These are phyloP conservation scores for Anseranas semipalmata DNA, from an alignment of 2,113 vertebrate species.

Conservation along the genomic window DNA sequence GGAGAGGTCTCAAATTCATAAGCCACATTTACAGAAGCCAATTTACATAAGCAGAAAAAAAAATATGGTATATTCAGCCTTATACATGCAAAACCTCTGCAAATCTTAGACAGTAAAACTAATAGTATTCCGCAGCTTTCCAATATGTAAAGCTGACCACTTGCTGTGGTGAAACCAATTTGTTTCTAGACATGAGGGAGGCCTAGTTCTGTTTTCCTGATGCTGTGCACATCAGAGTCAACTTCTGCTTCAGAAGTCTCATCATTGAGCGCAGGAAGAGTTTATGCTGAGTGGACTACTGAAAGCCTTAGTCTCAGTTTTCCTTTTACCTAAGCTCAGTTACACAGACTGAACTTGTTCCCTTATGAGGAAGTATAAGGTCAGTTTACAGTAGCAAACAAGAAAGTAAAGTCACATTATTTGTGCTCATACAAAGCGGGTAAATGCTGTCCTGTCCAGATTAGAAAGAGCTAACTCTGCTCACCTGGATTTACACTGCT, in stretches of 20 bases:
- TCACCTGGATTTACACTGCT: neutral
- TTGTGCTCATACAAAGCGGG: neutral
- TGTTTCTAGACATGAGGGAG: constrained; percentile 7
- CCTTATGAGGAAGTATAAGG: neutral
- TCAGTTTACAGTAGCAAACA: neutral
- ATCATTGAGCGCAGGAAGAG: neutral
- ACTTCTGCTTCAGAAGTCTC: neutral
- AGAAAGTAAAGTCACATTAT: neutral
- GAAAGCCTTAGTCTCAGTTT: neutral
- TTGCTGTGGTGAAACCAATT: neutral
- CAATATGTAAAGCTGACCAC: neutral
- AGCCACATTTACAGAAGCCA: neutral
- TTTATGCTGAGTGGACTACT: neutral
- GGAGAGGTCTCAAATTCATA: neutral
- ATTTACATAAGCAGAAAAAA: neutral
- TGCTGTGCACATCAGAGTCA: neutral
- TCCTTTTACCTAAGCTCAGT: neutral
- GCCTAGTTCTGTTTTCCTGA: constrained; percentile 63
- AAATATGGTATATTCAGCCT: neutral
- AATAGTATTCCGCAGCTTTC: neutral
- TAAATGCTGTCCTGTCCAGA: neutral
- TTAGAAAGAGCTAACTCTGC: neutral
- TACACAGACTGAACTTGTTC: neutral
- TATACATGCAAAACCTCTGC: neutral
- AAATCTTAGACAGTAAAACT: neutral